A percentile compares a stretch with the other conserved stretches of the same genome.
Evolutionary conservation across 2,797 vertebrate species (phyloP).

Genomic region (Rhinophrynus dorsalis): DNA sequence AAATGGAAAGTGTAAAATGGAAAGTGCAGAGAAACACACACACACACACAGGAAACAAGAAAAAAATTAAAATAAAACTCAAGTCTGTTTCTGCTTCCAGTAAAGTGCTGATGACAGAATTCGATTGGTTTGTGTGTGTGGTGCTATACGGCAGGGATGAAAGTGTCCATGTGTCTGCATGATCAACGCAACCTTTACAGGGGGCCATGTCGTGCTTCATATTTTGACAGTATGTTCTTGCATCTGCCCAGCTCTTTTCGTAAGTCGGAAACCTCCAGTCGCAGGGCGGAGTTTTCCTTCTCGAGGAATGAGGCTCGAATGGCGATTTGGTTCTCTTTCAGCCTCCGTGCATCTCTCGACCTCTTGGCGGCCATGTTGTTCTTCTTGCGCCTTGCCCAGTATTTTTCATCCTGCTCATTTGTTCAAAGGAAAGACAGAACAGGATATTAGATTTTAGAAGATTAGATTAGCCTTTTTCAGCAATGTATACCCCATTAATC

Average conservation of each 20-base stretch:
- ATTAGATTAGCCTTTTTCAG: no score
- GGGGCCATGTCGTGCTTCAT: conserved; percentile 86
- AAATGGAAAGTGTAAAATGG: conserved; percentile 61
- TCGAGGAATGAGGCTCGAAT: conserved; percentile 94
- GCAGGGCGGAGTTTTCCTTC: conserved; percentile 92
- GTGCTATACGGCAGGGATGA: conserved; percentile 72
- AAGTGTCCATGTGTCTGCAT: conserved; percentile 73
- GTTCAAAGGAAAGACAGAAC: conserved; percentile 53
- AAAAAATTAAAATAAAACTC: no score
- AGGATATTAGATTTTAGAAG: conserved; percentile 60
- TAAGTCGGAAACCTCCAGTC: conserved; percentile 89
- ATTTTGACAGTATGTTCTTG: conserved; percentile 92
- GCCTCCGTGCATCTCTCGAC: conserved; percentile 88
- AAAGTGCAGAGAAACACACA: conserved; percentile 58
- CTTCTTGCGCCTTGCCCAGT: conserved; percentile 97
- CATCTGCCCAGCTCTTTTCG: conserved; percentile 94
- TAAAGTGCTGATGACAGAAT: conserved; percentile 78
- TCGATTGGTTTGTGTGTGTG: conserved; percentile 62
- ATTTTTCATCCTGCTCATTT: conserved; percentile 88
- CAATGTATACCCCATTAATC: no score
- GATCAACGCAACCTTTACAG: conserved; percentile 74
- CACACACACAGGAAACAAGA: conserved; percentile 27
- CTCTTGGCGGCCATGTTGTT: conserved; percentile 97
- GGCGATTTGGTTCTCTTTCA: conserved; percentile 98
- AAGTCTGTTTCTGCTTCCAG: conserved; percentile 68